Conservation (phyloP, 1,140 invertebrate species). For the Scylla paramamosain region DNA sequence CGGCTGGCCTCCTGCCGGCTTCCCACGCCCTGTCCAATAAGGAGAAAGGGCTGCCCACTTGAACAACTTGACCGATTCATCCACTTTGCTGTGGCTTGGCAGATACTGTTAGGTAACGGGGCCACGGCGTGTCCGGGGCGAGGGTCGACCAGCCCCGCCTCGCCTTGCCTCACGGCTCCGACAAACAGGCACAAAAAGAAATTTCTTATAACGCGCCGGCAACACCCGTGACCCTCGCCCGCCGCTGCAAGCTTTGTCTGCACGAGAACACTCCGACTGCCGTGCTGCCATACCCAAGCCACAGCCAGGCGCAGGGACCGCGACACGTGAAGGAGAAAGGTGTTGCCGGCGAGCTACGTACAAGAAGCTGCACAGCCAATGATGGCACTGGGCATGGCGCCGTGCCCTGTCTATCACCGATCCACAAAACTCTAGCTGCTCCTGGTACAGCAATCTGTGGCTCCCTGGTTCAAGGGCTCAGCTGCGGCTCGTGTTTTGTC, state of each 20-base stretch:
- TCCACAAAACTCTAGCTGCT: background rate
- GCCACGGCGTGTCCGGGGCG: background rate
- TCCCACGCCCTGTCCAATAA: background rate
- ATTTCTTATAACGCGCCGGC: background rate
- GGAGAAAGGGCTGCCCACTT: constrained; percentile 36
- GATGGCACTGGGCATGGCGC: background rate
- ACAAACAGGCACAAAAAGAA: background rate
- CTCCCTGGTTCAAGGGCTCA: no score
- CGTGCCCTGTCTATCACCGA: background rate
- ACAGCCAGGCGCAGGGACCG: background rate
- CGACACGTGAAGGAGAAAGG: constrained; percentile 7
- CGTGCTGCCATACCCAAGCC: background rate
- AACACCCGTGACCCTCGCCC: background rate
- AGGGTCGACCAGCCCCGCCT: background rate
- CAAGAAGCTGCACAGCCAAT: no score
- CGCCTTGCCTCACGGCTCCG: background rate
- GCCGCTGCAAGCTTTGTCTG: background rate
- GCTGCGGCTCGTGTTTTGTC: no score
- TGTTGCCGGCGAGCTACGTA: constrained; percentile 24
- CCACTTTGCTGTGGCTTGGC: background rate
- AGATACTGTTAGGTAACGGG: constrained; percentile 60
- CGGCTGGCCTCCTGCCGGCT: constrained; percentile 7
- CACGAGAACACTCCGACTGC: background rate
- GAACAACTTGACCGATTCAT: constrained; percentile 40
- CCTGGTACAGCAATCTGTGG: no score